Percentiles rank a stretch among this genome's conserved stretches.
Conservation (phyloP, 2,797 vertebrate species). For the Chelon auratus region DNA sequence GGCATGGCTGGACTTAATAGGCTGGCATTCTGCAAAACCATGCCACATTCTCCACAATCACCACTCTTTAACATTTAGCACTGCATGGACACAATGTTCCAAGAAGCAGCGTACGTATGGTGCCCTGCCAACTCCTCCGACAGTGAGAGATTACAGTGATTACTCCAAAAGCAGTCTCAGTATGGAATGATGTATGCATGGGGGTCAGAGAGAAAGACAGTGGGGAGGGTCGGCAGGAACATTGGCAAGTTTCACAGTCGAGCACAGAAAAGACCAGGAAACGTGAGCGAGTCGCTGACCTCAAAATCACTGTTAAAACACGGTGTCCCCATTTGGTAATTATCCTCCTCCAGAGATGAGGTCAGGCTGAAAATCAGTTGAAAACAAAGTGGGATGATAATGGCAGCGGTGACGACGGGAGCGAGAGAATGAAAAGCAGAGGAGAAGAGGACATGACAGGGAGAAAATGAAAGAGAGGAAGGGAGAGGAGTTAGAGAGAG, state of each 20-base stretch:
- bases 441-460: slow-evolving; percentile 61
- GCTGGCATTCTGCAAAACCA: slow-evolving; percentile 71
- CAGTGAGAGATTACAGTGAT: slow-evolving; percentile 69
- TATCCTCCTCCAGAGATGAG: slow-evolving; percentile 79
- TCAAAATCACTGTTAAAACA: slow-evolving; percentile 78
- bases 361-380: slow-evolving; percentile 78
- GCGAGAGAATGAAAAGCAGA: slow-evolving; percentile 64
- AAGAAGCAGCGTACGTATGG: slow-evolving; percentile 49
- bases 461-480: slow-evolving; percentile 61
- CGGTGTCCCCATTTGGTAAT: slow-evolving; percentile 80
- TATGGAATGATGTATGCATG: slow-evolving; percentile 59
- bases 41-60: slow-evolving; percentile 76
- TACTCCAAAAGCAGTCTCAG: slow-evolving; percentile 61
- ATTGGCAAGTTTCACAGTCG: slow-evolving; percentile 53
- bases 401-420: slow-evolving; percentile 61
- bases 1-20: slow-evolving; percentile 68
- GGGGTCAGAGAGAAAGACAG: slow-evolving; percentile 32
- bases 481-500: slow-evolving; percentile 43
- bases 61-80: slow-evolving; percentile 69
- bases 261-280: slow-evolving; percentile 66
- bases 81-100: slow-evolving; percentile 75
- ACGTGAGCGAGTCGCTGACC: slow-evolving; percentile 73
- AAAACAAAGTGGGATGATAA: slow-evolving; percentile 78
- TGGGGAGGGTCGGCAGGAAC: slow-evolving; percentile 15
- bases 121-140: slow-evolving; percentile 66